Evolutionary conservation across 2,888 invertebrate genomes (phyloP).

Genomic region (Cancer borealis): DNA sequence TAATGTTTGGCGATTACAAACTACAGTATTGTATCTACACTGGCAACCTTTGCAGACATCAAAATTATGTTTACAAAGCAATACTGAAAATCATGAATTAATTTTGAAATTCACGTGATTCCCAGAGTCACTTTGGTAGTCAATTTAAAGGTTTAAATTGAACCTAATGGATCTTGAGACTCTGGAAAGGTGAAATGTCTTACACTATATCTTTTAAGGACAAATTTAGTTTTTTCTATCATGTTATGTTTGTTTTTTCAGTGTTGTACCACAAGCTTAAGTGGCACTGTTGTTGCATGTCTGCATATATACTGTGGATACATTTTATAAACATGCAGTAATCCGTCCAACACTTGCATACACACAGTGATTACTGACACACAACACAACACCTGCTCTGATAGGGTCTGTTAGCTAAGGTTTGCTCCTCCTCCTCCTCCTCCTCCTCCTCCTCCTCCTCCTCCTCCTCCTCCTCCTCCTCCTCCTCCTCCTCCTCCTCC

Average conservation of each 20-base stretch:
- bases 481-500: too few species aligned
- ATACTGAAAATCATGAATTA: neutral
- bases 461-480: too few species aligned
- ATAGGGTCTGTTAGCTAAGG: neutral
- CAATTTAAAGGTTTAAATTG: neutral
- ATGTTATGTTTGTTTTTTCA: neutral
- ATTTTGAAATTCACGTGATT: neutral
- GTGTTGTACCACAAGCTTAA: slow-evolving; percentile 5
- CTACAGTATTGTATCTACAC: neutral
- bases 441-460: too few species aligned
- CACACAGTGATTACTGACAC: neutral
- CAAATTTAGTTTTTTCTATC: neutral
- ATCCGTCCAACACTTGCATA: neutral
- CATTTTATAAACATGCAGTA: neutral
- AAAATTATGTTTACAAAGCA: neutral
- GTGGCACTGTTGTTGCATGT: neutral
- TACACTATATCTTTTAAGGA: neutral
- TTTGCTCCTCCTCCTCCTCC: too few species aligned
- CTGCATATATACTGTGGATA: neutral
- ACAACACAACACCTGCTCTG: neutral
- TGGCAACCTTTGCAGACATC: neutral
- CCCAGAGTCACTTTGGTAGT: neutral
- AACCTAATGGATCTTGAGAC: neutral
- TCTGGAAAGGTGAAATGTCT: neutral
- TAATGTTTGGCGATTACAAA: neutral